Conservation (phyloP, 2,113 vertebrate genomes). For the Symphodus melops region DNA sequence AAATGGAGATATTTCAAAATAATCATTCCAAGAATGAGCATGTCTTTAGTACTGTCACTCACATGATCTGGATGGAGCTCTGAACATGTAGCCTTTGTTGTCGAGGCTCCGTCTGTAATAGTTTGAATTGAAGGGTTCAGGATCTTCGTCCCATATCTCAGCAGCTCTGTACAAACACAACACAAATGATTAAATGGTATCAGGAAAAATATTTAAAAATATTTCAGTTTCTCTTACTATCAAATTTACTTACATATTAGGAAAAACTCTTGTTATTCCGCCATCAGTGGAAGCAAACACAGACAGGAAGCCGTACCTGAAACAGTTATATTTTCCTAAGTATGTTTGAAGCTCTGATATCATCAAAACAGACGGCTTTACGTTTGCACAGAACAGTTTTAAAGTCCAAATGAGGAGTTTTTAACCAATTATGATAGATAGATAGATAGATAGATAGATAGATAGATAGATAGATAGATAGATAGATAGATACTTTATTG, state of each 20-base stretch:
- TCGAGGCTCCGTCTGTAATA: conserved; percentile 96
- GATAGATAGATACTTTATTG: no score
- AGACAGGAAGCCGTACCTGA: conserved; percentile 96
- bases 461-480: no score
- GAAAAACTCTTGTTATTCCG: conserved; percentile 95
- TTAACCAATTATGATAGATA: no score
- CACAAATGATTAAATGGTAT: neutral
- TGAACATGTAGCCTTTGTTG: conserved; percentile 95
- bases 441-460: no score
- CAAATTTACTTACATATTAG: conserved; percentile 90
- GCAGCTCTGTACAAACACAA: conserved; percentile 86
- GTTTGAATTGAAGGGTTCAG: conserved; percentile 95
- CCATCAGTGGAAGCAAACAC: conserved; percentile 95
- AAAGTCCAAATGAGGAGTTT: no score
- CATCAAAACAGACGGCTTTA: neutral
- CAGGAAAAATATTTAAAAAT: no score
- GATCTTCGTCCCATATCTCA: conserved; percentile 94
- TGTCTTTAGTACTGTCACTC: conserved; percentile 64
- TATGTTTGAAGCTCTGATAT: neutral
- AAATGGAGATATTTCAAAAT: no score
- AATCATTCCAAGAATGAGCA: neutral
- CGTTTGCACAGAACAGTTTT: neutral
- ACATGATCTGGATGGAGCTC: conserved; percentile 89
- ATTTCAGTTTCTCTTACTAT: neutral
- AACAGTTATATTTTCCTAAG: conserved; percentile 18